Conservation (phyloP, 2,113 vertebrate species). For the Oreochromis aureus region DNA sequence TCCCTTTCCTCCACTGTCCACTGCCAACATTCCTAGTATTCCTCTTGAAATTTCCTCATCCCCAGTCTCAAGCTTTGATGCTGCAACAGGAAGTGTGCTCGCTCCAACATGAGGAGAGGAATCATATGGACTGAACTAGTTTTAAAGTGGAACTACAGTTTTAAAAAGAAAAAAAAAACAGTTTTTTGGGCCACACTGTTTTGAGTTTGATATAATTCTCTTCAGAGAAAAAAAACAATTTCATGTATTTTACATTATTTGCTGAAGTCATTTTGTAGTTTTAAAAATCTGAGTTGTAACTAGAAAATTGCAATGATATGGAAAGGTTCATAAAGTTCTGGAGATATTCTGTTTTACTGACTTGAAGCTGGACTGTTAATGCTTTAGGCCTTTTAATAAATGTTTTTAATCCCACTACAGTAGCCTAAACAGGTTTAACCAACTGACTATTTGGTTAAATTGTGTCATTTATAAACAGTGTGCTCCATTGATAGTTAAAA, state of each 20-base stretch:
- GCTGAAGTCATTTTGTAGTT: background rate
- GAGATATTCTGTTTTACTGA: slow-evolving; percentile 18
- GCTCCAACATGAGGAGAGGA: background rate
- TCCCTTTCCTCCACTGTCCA: background rate
- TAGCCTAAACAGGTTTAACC: background rate
- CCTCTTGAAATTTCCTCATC: background rate
- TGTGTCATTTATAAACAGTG: background rate
- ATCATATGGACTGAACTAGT: background rate
- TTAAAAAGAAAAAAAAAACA: background rate
- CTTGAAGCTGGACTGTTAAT: slow-evolving; percentile 12
- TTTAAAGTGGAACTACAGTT: background rate
- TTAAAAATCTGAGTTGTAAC: background rate
- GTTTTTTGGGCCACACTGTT: background rate
- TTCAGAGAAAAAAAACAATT: background rate
- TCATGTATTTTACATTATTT: background rate
- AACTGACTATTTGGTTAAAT: background rate
- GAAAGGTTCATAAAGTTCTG: background rate
- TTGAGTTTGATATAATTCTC: background rate
- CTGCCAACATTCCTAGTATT: background rate
- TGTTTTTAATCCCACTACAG: slow-evolving; percentile 1
- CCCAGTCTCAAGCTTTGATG: background rate
- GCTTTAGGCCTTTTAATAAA: slow-evolving; percentile 13
- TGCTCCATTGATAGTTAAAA: background rate
- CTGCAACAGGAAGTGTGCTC: background rate
- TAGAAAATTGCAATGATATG: background rate